Conservation (phyloP, 2,888 invertebrate species). For the Drosophila bunnanda region DNA sequence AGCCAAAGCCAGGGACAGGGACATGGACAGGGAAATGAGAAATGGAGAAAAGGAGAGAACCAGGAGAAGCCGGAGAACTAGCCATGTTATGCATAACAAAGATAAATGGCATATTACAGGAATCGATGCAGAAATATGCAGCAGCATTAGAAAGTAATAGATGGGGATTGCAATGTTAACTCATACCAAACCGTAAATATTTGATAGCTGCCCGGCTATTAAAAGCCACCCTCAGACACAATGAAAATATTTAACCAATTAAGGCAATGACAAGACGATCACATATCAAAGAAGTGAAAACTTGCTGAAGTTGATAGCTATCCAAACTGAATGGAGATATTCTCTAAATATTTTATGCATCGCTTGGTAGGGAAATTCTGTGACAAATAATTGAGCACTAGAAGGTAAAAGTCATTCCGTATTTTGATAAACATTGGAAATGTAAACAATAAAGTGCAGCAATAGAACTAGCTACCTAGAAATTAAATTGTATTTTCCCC, state of each 20-base stretch:
- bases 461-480: too few relatives aligned
- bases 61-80: constrained; percentile 1
- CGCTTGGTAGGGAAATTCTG: not conserved
- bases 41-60: not conserved
- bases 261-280: constrained; percentile 7
- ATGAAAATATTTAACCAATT: constrained; percentile 25
- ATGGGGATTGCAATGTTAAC: constrained; percentile 14
- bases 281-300: not conserved
- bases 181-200: constrained; percentile 25
- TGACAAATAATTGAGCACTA: not conserved
- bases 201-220: constrained; percentile 13
- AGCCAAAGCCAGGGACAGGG: not conserved
- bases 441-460: too few relatives aligned
- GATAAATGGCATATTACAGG: constrained; percentile 50
- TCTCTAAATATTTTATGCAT: not conserved
- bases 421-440: not conserved
- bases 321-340: not conserved
- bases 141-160: constrained; percentile 43
- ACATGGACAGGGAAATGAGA: not conserved
- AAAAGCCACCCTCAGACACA: constrained; percentile 6
- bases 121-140: constrained; percentile 45
- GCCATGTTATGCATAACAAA: constrained; percentile 46
- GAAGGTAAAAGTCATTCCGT: not conserved
- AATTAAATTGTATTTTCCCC: not conserved
- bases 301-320: not conserved